These are phyloP conservation scores for Rousettus leschenaultii DNA, from an alignment of 2,113 vertebrate species.

Conservation along the genomic window DNA sequence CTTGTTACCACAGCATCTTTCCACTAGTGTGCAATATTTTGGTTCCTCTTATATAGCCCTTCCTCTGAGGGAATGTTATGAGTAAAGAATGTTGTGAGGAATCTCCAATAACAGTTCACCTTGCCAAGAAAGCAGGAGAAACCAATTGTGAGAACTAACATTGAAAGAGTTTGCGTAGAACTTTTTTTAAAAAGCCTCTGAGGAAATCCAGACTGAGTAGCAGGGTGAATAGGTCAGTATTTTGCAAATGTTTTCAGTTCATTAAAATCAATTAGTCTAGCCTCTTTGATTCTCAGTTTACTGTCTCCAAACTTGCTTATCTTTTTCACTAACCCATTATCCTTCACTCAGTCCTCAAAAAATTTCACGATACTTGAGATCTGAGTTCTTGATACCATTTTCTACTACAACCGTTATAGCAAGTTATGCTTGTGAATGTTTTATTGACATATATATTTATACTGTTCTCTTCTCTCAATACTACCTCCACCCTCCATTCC, in stretches of 20 bases:
- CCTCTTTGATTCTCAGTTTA: not conserved
- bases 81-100: not conserved
- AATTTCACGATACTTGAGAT: not conserved
- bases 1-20: not conserved
- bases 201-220: not conserved
- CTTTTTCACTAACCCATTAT: not conserved
- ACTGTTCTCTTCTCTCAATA: not conserved
- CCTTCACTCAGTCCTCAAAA: not conserved
- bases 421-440: not conserved
- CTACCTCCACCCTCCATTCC: not conserved
- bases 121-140: not conserved
- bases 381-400: not conserved
- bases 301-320: not conserved
- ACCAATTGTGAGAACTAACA: not conserved
- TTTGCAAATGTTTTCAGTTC: not conserved
- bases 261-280: not conserved
- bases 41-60: not conserved
- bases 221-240: not conserved
- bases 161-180: not conserved
- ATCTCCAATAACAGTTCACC: not conserved
- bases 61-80: not conserved
- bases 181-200: not conserved
- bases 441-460: not conserved
- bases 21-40: not conserved
- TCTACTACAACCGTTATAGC: not conserved